Conservation (phyloP, 2,888 invertebrate genomes). For the Azorinus chamasolen region DNA sequence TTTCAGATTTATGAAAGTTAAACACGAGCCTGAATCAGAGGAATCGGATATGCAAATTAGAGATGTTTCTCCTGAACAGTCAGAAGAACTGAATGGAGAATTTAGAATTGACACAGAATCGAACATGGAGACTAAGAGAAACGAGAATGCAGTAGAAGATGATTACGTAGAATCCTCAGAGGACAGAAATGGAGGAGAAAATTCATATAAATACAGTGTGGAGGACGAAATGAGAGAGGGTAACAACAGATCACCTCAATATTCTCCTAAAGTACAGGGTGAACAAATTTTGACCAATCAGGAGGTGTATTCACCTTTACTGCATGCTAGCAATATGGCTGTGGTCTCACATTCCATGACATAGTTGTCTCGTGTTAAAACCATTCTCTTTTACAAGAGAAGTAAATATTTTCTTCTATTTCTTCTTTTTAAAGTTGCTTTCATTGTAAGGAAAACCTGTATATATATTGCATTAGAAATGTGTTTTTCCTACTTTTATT, state of each 20-base stretch:
- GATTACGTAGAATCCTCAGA: constrained; percentile 1
- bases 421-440: no score
- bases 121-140: constrained; percentile 35
- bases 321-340: constrained; percentile 43
- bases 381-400: no score
- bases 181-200: constrained; percentile 12
- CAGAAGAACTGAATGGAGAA: constrained; percentile 47
- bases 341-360: constrained; percentile 65
- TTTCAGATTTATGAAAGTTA: no score
- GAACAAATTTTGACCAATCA: constrained; percentile 49
- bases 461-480: no score
- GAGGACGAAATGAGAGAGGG: background rate
- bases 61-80: constrained; percentile 41
- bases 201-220: constrained; percentile 1
- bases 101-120: constrained; percentile 8
- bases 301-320: constrained; percentile 46
- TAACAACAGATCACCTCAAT: background rate
- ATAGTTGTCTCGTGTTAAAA: constrained; percentile 18
- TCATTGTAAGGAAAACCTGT: no score
- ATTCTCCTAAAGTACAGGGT: no score
- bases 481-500: no score
- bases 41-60: constrained; percentile 61
- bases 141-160: constrained; percentile 27
- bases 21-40: background rate
- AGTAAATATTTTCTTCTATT: no score